Percentiles rank a stretch among this genome's conserved stretches.
These are phyloP conservation scores for Archips crataeganus DNA, from an alignment of 2,888 invertebrate species.

Conservation along the genomic window DNA sequence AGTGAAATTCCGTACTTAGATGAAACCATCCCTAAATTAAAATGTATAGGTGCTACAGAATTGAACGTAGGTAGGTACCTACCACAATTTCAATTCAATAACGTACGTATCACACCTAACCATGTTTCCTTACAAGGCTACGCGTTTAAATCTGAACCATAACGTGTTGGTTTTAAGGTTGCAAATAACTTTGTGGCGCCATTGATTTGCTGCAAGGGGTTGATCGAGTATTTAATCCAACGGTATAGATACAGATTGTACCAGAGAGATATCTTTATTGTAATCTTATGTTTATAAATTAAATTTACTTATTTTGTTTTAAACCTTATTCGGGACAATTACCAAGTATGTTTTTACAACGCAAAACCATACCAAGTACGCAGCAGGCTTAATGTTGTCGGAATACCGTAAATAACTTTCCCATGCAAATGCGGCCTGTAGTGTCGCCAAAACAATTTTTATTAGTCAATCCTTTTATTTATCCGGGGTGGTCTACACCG, in stretches of 20 bases:
- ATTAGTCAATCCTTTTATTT: conserved; percentile 42
- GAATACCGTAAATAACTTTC: not conserved
- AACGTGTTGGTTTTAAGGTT: not conserved
- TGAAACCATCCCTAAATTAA: not conserved
- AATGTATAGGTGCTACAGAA: not conserved
- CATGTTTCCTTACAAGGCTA: not conserved
- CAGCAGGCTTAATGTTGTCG: not conserved
- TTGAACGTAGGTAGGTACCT: not conserved
- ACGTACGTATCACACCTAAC: not conserved
- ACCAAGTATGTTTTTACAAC: not conserved
- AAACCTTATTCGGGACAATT: not conserved
- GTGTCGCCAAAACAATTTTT: conserved; percentile 39
- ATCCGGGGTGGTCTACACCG: conserved; percentile 50
- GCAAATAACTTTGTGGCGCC: not conserved
- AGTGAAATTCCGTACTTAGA: not conserved
- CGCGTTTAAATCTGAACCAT: conserved; percentile 15
- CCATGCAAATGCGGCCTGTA: conserved; percentile 16
- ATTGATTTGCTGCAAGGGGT: conserved; percentile 15
- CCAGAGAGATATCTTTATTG: not conserved
- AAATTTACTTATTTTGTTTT: not conserved
- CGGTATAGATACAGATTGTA: not conserved
- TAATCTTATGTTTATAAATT: too few species aligned
- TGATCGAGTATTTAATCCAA: conserved; percentile 20
- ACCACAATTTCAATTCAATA: not conserved
- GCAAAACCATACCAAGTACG: not conserved